A percentile compares a stretch with the other conserved stretches of the same genome.
Evolutionary conservation across 2,113 vertebrate species (phyloP).

Genomic region (Xiphophorus hellerii): DNA sequence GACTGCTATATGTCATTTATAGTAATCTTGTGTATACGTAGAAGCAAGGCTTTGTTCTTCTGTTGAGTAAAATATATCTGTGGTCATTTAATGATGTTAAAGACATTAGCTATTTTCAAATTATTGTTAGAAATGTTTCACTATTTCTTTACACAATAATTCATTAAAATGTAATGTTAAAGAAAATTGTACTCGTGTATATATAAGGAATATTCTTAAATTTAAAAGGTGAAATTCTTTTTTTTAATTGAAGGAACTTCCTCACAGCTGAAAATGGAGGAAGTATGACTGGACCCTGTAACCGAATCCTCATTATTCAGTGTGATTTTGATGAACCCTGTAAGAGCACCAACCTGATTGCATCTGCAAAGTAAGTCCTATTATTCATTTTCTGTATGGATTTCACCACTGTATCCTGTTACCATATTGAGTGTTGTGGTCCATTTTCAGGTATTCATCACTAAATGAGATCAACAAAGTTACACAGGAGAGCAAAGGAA

Average conservation of each 20-base stretch:
- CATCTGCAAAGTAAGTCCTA: slow-evolving; percentile 90
- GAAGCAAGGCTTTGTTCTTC: neutral
- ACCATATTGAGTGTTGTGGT: slow-evolving; percentile 3
- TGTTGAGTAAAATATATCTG: neutral
- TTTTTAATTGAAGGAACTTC: slow-evolving; percentile 75
- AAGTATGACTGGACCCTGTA: slow-evolving; percentile 35
- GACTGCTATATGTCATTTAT: no score
- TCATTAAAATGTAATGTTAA: neutral
- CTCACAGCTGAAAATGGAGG: slow-evolving; percentile 58
- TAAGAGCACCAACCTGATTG: slow-evolving; percentile 86
- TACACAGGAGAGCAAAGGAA: slow-evolving; percentile 48
- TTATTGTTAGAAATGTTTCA: neutral
- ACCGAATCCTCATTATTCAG: slow-evolving; percentile 91
- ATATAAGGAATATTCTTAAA: neutral
- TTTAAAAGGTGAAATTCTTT: neutral
- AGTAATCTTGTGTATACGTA: neutral
- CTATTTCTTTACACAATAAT: neutral
- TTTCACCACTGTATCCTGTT: neutral
- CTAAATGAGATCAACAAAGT: slow-evolving; percentile 92
- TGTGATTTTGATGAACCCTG: slow-evolving; percentile 87
- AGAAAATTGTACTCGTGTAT: neutral
- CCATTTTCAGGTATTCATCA: slow-evolving; percentile 83
- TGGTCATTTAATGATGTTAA: neutral
- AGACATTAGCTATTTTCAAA: neutral
- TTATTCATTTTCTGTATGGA: neutral